Percentiles rank a stretch among this genome's conserved stretches.
Evolutionary conservation across 2,888 invertebrate genomes (phyloP).

Genomic region (Conchocele bisecta): DNA sequence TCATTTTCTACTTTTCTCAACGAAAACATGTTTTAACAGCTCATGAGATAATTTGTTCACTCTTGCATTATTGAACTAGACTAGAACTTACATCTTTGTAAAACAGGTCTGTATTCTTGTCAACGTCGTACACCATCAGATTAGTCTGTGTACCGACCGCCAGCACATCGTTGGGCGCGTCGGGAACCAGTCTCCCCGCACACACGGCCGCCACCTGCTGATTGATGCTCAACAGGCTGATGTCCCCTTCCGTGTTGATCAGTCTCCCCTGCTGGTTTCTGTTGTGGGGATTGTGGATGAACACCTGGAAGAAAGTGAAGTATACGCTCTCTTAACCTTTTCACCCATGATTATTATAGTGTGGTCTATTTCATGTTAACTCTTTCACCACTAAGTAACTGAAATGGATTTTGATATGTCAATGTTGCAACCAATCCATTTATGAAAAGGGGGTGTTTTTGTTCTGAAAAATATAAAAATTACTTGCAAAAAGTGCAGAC

Average conservation of each 20-base stretch:
- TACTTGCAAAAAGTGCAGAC: too few species aligned
- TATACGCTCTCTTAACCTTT: background rate
- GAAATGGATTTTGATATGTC: too few species aligned
- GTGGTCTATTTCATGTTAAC: too few species aligned
- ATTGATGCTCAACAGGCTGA: constrained; percentile 89
- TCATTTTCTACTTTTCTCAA: too few species aligned
- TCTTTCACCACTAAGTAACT: too few species aligned
- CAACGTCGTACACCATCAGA: constrained; percentile 93
- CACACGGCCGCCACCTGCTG: constrained; percentile 90
- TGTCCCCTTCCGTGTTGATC: constrained; percentile 84
- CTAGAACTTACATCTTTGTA: constrained; percentile 90
- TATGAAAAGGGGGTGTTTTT: background rate
- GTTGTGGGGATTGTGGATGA: constrained; percentile 92
- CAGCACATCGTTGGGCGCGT: constrained; percentile 87
- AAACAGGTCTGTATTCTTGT: constrained; percentile 95
- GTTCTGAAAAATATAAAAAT: too few species aligned
- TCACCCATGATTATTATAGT: background rate
- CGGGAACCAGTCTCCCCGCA: constrained; percentile 88
- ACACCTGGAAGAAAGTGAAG: constrained; percentile 85
- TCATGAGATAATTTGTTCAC: background rate
- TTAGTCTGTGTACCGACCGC: constrained; percentile 91
- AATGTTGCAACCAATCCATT: too few species aligned
- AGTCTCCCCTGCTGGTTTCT: constrained; percentile 85
- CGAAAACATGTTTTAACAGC: too few species aligned
- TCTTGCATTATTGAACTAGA: too few species aligned